Evolutionary conservation across 1,140 invertebrate species (phyloP), one percentile per base, ranked within the genome.

Genomic region (Portunus trituberculatus): DNA sequence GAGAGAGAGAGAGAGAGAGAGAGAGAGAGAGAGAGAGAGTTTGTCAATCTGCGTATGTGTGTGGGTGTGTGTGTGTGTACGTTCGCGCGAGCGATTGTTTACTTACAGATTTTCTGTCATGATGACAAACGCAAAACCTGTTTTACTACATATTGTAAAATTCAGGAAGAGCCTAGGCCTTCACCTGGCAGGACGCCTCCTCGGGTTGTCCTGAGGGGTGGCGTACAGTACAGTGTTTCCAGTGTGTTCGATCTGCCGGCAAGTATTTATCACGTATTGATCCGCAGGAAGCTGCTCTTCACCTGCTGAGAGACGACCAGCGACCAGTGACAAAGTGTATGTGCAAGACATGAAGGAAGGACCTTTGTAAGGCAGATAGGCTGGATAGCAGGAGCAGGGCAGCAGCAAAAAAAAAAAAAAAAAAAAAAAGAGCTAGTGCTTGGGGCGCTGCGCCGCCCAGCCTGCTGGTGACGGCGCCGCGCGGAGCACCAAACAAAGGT

Each of bases 211-310:
- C n/a, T 76, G 67, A 1, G 1, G 67, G 67, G 67, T 1, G 67
- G 67, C 67, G n/a, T 76, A 2, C 67, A 20, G 12, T 12, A 20
- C 52, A 59, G 52, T 59, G 52, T 59, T 59, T 59, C 52, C 52
- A 59, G 2, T 25, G 67, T 25, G 25, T 20, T 76, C 67, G 67
- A 76, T 76, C 67, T 76, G 67, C 20, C 67, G 67, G 20, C 67
- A n/a, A 76, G 20, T 76, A 76, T 76, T 76, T n/a, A 76, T 76
- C 67, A 76, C 20, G 67, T 76, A 76, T 76, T 76, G 67, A 76
- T 76, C 67, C 67, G 1, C 67, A 25, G 67, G 39, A 12, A 8
- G 67, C 67, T 25, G 67, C 67, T 76, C 67, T 7, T 25, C 67
- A 76, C 67, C 67, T 76, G 67, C 20, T 76, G n/a, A 76, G 16